Percentiles rank a stretch among this genome's conserved stretches.
These are phyloP conservation scores for Campylomormyrus numenius DNA, from an alignment of 2,113 vertebrate species.

Conservation along the genomic window DNA sequence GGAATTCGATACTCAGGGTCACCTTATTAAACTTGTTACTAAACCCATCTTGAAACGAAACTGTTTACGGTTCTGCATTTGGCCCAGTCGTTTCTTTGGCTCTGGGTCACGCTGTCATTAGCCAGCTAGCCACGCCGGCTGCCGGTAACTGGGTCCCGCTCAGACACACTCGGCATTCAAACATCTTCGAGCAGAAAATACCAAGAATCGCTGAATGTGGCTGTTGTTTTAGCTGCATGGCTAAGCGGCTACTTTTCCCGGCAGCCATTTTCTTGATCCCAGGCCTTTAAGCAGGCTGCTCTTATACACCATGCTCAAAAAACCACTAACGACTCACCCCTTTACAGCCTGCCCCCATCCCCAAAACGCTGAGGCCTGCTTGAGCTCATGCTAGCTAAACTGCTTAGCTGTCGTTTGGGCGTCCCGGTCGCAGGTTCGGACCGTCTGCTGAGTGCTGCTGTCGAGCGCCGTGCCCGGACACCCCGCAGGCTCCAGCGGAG, in stretches of 20 bases:
- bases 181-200: background rate
- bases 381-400: background rate
- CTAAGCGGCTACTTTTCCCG: background rate
- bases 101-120: background rate
- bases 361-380: background rate
- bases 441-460: background rate
- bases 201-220: background rate
- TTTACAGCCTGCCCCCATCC: background rate
- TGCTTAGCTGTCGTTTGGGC: no score
- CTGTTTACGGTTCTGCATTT: background rate
- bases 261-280: background rate
- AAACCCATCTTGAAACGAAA: background rate
- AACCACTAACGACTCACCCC: background rate
- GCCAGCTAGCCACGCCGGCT: background rate
- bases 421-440: background rate
- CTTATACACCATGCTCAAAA: background rate
- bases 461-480: background rate
- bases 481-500: background rate
- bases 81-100: background rate
- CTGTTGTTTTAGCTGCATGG: background rate
- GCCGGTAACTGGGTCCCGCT: background rate
- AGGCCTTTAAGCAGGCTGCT: background rate
- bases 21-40: background rate
- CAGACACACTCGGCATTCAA: background rate
- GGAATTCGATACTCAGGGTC: background rate